Base-by-base conservation (phyloP, 2,888 invertebrate species). In the Drosophila basisetae region DNA sequence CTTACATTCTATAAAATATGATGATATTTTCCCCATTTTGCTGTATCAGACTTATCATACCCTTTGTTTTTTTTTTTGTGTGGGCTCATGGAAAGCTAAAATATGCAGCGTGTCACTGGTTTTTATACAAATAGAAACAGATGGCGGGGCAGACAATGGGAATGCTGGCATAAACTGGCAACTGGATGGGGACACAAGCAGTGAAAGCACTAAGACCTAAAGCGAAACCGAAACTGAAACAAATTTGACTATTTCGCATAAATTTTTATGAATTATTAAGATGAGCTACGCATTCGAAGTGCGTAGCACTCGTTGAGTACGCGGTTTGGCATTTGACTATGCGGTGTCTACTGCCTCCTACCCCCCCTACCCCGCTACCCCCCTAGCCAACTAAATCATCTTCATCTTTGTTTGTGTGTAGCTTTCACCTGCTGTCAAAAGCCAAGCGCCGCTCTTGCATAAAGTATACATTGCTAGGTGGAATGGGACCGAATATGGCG, bases 261-360 rank as follows among this genome's bases (percentile, higher is more conserved):
- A 52, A 89, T 90, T 86, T 85, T 81, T 75, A 83, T 86, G 87
- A 85, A 85, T 83, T 89, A 89, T 85, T 86, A 89, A 83, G 74
- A 70, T 72, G 87, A 90, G 66, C 70, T 73, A 81, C 80, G 76
- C 71, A 80, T 80, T 83, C 62, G 54, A 50, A 71, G 67, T 79
- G 72, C 61, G 61, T n/a, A 53, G 62, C 41, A 59, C 39, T 37
- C 53, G 60, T 43, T 41, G 67, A 56, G 54, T n/a, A 65, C 49
- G 73, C 73, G 80, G 73, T 64, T 74, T 71, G 53, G 65, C 71
- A 68, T 83, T 89, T 83, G 81, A 78, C 70, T 76, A 72, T 72
- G 68, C 30, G 69, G 66, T 49, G 11, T 25, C 31, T 30, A 3
- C 13, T 1, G 47, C 31, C 25, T 9, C 18, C 7, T 6, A 1